Conservation (phyloP, 2,113 vertebrate species). For the Donacobius atricapilla region DNA sequence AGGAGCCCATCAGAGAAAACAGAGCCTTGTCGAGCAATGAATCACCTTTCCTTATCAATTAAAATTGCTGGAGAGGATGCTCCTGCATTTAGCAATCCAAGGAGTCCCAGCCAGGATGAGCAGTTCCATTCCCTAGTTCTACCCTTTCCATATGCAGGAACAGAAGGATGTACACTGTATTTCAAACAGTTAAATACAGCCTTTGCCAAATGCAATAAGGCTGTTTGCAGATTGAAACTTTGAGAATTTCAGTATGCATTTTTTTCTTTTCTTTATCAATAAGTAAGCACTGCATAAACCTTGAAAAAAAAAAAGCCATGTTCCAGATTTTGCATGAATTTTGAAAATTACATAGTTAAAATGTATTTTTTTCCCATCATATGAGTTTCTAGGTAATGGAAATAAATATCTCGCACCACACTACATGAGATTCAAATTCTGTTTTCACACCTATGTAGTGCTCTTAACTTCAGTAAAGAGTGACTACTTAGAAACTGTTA, state of each 20-base stretch:
- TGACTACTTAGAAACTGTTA: background rate
- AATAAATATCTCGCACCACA: background rate
- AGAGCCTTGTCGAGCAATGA: background rate
- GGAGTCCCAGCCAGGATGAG: background rate
- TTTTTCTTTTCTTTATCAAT: background rate
- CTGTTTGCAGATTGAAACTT: conserved; percentile 6
- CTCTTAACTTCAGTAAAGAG: background rate
- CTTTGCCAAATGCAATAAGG: conserved; percentile 1
- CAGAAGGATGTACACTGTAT: background rate
- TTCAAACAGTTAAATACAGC: background rate
- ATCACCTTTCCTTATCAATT: background rate
- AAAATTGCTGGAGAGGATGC: background rate
- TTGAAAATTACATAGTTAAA: background rate
- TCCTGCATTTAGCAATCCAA: background rate
- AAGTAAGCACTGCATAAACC: background rate
- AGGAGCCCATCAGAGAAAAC: background rate
- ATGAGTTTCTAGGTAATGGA: background rate
- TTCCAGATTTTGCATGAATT: background rate
- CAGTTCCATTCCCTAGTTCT: background rate
- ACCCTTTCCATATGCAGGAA: background rate
- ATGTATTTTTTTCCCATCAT: background rate
- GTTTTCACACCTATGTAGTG: background rate
- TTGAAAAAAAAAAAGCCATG: background rate
- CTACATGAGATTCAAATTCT: background rate
- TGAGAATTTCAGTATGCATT: background rate